phyloP scores from a whole-genome alignment of 2,113 vertebrate genomes.

The Perca fluviatilis region DNA sequence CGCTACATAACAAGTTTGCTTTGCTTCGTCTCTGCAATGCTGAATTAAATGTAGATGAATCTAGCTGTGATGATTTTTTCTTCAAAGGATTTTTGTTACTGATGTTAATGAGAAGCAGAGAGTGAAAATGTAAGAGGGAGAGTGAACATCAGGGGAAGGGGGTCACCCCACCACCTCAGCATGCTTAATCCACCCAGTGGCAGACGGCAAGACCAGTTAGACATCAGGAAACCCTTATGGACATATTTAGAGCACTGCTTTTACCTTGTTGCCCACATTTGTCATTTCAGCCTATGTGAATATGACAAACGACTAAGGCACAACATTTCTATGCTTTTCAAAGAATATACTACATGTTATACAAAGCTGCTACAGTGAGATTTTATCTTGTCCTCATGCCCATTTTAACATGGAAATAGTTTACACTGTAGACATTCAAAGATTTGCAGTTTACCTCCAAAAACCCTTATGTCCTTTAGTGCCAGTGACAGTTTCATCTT shows the following conservation, averaged over 20 bases:
- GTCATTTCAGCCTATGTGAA: constrained; percentile 6
- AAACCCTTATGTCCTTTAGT: not conserved
- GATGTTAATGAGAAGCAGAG: constrained; percentile 26
- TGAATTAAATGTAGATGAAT: not conserved
- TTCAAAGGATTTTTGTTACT: constrained; percentile 24
- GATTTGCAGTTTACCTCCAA: not conserved
- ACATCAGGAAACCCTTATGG: constrained; percentile 58
- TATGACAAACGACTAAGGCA: not conserved
- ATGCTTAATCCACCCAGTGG: constrained; percentile 69
- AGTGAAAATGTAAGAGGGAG: constrained; percentile 51
- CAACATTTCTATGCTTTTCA: not conserved
- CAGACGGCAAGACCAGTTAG: constrained; percentile 68
- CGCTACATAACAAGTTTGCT: constrained; percentile 2
- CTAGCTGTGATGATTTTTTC: not conserved
- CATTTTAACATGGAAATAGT: not conserved
- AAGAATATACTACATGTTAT: not conserved
- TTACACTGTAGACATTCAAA: not conserved
- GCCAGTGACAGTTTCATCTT: not conserved
- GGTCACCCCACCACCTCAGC: constrained; percentile 57
- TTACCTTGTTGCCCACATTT: not conserved
- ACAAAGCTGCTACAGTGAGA: not conserved
- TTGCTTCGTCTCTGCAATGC: not conserved
- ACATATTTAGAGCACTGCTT: constrained; percentile 49
- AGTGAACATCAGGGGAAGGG: constrained; percentile 63
- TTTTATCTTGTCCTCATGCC: not conserved